Evolutionary conservation across 2,797 vertebrate genomes (phyloP).

Genomic region (Coccyzus lansbergi): DNA sequence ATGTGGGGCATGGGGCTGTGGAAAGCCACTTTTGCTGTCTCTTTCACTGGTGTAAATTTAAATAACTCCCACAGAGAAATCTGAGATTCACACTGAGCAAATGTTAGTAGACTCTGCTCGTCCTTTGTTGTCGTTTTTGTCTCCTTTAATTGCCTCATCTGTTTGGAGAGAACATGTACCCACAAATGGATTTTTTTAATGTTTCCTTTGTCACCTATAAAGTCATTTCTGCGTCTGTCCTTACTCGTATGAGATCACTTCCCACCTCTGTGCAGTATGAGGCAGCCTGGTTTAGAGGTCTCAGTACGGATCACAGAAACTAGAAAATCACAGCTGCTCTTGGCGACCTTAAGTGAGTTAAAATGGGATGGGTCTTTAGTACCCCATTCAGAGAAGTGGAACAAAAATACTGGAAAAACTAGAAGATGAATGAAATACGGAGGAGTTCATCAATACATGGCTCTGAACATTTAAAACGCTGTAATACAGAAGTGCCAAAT

Average conservation of each 20-base stretch:
- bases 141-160: constrained; percentile 58
- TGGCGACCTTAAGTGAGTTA: background rate
- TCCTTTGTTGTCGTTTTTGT: constrained; percentile 37
- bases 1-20: constrained; percentile 29
- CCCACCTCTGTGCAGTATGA: constrained; percentile 5
- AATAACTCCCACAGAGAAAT: constrained; percentile 63
- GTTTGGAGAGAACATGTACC: constrained; percentile 36
- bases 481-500: background rate
- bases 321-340: background rate
- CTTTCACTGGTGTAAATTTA: constrained; percentile 49
- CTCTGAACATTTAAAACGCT: background rate
- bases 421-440: background rate
- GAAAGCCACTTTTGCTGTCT: constrained; percentile 38
- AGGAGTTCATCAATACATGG: background rate
- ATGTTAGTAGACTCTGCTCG: constrained; percentile 38
- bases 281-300: constrained; percentile 29
- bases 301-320: background rate
- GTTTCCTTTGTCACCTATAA: constrained; percentile 46
- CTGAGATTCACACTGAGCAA: constrained; percentile 49
- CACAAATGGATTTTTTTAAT: constrained; percentile 34
- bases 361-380: background rate
- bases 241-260: constrained; percentile 33
- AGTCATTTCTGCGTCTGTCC: constrained; percentile 20
- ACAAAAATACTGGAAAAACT: background rate
- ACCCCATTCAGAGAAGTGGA: background rate